A percentile compares a stretch with the other conserved stretches of the same genome.
phyloP scores from a whole-genome alignment of 2,888 invertebrate species.

The Ophioninae sp. region DNA sequence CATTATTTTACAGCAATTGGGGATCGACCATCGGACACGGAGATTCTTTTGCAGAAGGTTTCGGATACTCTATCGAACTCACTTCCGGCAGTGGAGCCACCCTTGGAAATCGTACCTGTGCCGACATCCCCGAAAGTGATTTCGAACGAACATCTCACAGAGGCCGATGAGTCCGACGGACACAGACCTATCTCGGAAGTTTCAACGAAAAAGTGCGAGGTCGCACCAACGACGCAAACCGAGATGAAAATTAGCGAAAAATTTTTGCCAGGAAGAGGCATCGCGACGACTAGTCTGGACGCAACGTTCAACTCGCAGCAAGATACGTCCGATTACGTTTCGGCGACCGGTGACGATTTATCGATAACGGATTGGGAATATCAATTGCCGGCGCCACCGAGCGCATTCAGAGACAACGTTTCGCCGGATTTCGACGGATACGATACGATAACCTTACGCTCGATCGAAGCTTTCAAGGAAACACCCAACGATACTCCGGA shows the following conservation, averaged over 20 bases:
- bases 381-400: constrained; percentile 84
- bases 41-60: constrained; percentile 77
- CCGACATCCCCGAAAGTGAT: constrained; percentile 15
- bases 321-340: constrained; percentile 78
- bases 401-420: constrained; percentile 82
- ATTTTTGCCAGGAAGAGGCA: constrained; percentile 9
- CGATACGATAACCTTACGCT: constrained; percentile 66
- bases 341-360: constrained; percentile 69
- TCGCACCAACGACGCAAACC: constrained; percentile 21
- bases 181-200: constrained; percentile 12
- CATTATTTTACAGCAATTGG: constrained; percentile 56
- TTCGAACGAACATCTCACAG: neutral
- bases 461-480: constrained; percentile 66
- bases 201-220: constrained; percentile 21
- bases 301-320: constrained; percentile 72
- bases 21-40: constrained; percentile 72
- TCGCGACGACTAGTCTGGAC: constrained; percentile 61
- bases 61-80: constrained; percentile 77
- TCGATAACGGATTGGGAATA: constrained; percentile 82
- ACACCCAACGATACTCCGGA: constrained; percentile 31
- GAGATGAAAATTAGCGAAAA: constrained; percentile 36
- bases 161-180: constrained; percentile 33
- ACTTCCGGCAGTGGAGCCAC: constrained; percentile 60
- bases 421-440: constrained; percentile 68
- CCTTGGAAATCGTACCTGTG: constrained; percentile 11